Base-by-base conservation (phyloP, 2,888 invertebrate species). In the Antitype chi region DNA sequence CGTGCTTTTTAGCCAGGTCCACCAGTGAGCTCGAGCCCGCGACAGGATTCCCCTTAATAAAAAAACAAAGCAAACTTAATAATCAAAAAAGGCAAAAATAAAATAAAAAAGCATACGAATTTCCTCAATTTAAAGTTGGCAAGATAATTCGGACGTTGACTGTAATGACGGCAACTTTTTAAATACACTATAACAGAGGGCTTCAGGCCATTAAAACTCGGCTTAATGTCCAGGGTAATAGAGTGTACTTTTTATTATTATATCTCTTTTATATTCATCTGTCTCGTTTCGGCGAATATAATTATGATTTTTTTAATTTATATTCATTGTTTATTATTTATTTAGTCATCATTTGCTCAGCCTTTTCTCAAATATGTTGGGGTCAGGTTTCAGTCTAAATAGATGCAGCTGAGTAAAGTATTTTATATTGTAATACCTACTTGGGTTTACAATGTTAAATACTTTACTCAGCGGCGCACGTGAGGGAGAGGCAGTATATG, bases 181-280 rank as follows among this genome's bases (percentile, higher is more conserved):
- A 86, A 86, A 81, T 86, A 84, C 87, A 74, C 88, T 76, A 80
- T 84, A 88, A 86, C 85, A 78, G 79, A 76, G 75, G 79, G 77
- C 78, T 81, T 70, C 49, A 38, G 66, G 53, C 32, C 47, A 60
- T 81, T 76, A 88, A 86, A 86, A 72, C 74, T 84, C 76, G 25
- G 28, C 60, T 78, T 86, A 70, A 86, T 76, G 67, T 72, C 11
- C 43, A 69, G 25, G 6, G 60, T 59, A 72, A 85, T 70, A 74
- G 73, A 72, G 71, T 74, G 60, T 85, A 77, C 66, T 82, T 81
- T 85, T 85, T 85, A 77, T 81, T 70, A 70, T 77, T 74, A 85
- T 85, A 17, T 43, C 74, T 70, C 53, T 83, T 84, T 85, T 83
- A 72, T 74, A 68, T 81, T 82, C 70, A 64, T 70, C 53, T 55